phyloP scores from a whole-genome alignment of 2,888 invertebrate genomes.

The Acanthopleura granulata region DNA sequence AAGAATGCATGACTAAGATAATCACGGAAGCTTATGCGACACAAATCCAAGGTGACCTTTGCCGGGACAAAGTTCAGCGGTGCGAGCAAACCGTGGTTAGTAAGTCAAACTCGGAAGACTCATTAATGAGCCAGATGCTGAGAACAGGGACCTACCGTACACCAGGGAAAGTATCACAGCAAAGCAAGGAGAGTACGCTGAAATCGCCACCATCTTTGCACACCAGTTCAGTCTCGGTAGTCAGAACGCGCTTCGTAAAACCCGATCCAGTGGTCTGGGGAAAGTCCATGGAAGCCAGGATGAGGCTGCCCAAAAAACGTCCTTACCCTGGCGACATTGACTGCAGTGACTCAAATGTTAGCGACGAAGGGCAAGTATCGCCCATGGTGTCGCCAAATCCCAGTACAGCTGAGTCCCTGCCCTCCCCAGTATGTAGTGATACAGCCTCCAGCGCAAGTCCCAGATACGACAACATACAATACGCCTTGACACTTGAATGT shows the following conservation, averaged over 20 bases:
- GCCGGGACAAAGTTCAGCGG: neutral
- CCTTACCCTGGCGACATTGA: neutral
- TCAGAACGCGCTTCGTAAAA: neutral
- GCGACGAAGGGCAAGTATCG: neutral
- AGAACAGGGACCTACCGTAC: neutral
- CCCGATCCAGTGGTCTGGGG: neutral
- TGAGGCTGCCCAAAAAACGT: slow-evolving; percentile 17
- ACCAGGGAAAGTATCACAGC: neutral
- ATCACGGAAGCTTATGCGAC: slow-evolving; percentile 1
- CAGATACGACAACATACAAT: neutral
- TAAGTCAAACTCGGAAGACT: neutral
- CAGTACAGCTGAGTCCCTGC: neutral
- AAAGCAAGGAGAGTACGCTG: neutral
- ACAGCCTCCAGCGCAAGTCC: neutral
- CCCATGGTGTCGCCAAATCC: neutral
- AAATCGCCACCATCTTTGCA: neutral
- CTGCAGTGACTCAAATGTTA: neutral
- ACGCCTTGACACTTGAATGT: neutral
- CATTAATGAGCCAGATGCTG: slow-evolving; percentile 11
- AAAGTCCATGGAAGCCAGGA: slow-evolving; percentile 5
- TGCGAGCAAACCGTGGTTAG: neutral
- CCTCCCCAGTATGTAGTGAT: neutral
- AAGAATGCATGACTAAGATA: slow-evolving; percentile 7
- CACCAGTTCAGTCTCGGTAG: neutral
- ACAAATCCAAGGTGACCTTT: neutral